These are phyloP conservation scores for Dynastes hyllus DNA, from an alignment of 2,888 invertebrate genomes.

Conservation along the genomic window DNA sequence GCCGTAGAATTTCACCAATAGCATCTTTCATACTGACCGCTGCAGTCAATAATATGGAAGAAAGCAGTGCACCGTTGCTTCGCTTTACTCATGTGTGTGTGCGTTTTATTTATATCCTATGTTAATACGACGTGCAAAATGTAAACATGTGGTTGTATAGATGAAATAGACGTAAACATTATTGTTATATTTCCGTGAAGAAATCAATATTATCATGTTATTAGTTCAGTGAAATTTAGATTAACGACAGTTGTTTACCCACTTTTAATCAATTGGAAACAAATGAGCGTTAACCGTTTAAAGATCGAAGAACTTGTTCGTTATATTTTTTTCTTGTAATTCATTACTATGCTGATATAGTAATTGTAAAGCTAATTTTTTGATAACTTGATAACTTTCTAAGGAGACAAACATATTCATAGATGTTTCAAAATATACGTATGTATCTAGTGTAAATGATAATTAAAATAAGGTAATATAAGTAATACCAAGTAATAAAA, in stretches of 20 bases:
- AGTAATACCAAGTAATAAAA: too few relatives aligned
- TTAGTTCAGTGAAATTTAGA: constrained; percentile 39
- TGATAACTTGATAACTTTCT: too few relatives aligned
- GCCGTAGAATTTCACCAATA: constrained; percentile 10
- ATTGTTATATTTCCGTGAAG: constrained; percentile 14
- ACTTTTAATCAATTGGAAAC: constrained; percentile 13
- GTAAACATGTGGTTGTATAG: constrained; percentile 19
- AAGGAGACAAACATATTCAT: too few relatives aligned
- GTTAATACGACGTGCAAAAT: constrained; percentile 13
- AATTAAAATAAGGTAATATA: too few relatives aligned
- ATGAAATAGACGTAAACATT: constrained; percentile 21
- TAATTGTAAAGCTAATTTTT: too few relatives aligned
- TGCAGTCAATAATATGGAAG: neutral
- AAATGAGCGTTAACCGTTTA: neutral
- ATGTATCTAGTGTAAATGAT: too few relatives aligned
- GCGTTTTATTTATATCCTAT: neutral
- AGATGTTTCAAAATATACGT: too few relatives aligned
- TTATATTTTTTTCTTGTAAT: too few relatives aligned
- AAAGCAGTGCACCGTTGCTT: constrained; percentile 9
- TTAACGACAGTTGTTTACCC: constrained; percentile 25
- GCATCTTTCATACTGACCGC: neutral
- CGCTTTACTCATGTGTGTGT: neutral
- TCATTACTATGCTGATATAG: too few relatives aligned
- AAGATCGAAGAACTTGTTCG: too few relatives aligned
- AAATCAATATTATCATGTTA: constrained; percentile 14